Evolutionary conservation across 1,140 invertebrate species (phyloP), one percentile per base, ranked within the genome.

Genomic region (Apis laboriosa): DNA sequence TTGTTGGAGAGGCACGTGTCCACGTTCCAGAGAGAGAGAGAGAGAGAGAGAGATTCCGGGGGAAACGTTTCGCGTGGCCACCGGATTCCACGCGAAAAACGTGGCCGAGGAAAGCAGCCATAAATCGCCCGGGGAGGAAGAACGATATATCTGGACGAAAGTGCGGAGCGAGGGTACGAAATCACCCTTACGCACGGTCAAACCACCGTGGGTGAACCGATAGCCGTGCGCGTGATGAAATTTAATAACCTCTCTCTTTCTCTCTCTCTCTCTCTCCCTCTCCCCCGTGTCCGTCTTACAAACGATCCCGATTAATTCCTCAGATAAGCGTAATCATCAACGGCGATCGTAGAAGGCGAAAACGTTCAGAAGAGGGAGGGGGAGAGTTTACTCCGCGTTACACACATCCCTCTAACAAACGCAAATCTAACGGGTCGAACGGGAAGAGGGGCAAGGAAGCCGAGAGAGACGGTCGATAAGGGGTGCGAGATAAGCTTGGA

Each of bases 301-400:
- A 79, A 80, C 49, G 81, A 77, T 49, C 74, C 17, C 49, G 85
- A 87, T 87, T 84, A 60, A 77, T 84, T 67, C 68, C 51, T 56
- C 15, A 78, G 86, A 87, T 87, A 87, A 58, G 64, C 75, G 60
- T 87, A 73, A 87, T 87, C 81, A 71, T 84, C 55, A 7, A 55
- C 66, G 68, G 60, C 60, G 84, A 34, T 85, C 84, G 83, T 79
- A 63, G 19, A 53, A 71, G 77, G 66, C 77, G 77, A 66, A 19
- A 78, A 63, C 63, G 51, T 51, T 19, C 24, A 67, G 15, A 76
- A 53, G 58, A n/a, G 21, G 58, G 5, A 43, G 34, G 34, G 34
- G 34, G 4, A 5, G 34, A 43, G 34, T 4, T 85, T 74, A 86
- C 71, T 43, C 73, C 58, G 66, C 73, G 5, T 43, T 43, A 64